These are phyloP conservation scores for Lepus oiostolus DNA, from an alignment of 2,797 vertebrate species.

Conservation along the genomic window DNA sequence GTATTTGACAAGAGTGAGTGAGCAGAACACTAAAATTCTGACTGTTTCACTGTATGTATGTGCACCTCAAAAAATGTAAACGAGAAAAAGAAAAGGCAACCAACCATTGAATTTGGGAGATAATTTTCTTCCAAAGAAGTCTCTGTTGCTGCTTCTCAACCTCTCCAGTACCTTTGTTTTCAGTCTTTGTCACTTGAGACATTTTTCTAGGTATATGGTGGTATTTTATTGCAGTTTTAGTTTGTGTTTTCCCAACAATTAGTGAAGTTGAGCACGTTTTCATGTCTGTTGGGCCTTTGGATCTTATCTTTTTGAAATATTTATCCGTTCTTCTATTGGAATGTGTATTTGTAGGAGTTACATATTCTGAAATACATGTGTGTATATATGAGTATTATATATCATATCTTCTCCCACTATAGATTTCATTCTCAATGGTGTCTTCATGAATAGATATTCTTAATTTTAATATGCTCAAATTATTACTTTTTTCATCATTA, in stretches of 20 bases:
- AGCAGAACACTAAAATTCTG: background rate
- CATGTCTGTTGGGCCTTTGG: background rate
- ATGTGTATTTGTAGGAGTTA: constrained; percentile 5
- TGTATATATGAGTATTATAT: background rate
- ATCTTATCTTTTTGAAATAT: constrained; percentile 27
- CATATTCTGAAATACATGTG: background rate
- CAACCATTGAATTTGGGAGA: background rate
- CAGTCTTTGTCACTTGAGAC: constrained; percentile 11
- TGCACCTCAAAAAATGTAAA: background rate
- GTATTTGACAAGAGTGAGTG: background rate
- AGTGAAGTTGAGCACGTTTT: constrained; percentile 46
- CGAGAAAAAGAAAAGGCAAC: background rate
- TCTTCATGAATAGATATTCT: background rate
- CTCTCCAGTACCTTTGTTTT: background rate
- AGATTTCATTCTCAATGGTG: background rate
- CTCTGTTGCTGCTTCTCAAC: background rate
- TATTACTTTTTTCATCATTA: background rate
- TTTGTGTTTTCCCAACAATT: constrained; percentile 48
- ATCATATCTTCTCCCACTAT: background rate
- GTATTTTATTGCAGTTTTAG: background rate
- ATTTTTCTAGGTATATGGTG: background rate
- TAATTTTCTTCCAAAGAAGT: background rate
- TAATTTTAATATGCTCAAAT: constrained; percentile 33
- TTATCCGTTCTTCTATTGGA: constrained; percentile 1
- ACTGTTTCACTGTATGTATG: background rate